phyloP scores from a whole-genome alignment of 2,888 invertebrate species.

The Ichneumoninae sp. region DNA sequence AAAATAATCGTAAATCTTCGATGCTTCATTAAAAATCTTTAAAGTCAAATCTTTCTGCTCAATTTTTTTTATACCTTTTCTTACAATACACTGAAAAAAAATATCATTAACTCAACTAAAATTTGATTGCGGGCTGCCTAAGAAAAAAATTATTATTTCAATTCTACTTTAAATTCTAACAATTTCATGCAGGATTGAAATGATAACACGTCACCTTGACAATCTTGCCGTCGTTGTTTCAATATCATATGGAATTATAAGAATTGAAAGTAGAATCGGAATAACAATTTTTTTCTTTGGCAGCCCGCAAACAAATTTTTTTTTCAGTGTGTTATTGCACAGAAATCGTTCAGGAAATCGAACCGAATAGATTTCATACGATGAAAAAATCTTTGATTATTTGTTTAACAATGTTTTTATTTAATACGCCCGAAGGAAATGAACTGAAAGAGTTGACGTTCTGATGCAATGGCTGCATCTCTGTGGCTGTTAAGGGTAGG shows the following conservation, averaged over 20 bases:
- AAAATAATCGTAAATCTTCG: slow-evolving; percentile 10
- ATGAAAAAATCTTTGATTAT: background rate
- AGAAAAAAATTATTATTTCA: no score
- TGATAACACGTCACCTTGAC: no score
- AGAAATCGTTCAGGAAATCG: background rate
- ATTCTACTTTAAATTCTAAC: no score
- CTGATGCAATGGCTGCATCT: slow-evolving; percentile 51
- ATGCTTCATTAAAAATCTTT: slow-evolving; percentile 12
- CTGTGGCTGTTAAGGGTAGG: slow-evolving; percentile 41
- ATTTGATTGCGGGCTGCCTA: no score
- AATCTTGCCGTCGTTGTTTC: no score
- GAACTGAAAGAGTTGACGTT: slow-evolving; percentile 26
- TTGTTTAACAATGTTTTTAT: background rate
- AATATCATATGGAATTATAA: no score
- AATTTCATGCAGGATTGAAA: no score
- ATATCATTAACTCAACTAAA: no score
- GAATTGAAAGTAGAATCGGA: no score
- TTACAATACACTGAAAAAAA: background rate
- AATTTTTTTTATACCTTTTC: background rate
- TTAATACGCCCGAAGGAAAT: slow-evolving; percentile 22
- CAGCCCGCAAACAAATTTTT: no score
- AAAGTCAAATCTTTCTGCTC: background rate
- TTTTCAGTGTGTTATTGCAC: background rate
- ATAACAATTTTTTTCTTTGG: no score
- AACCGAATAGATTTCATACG: background rate